Percentiles rank a stretch among this genome's conserved stretches.
These are phyloP conservation scores for Trileptium ribeirensis DNA, from an alignment of 2,888 invertebrate species.

Conservation along the genomic window DNA sequence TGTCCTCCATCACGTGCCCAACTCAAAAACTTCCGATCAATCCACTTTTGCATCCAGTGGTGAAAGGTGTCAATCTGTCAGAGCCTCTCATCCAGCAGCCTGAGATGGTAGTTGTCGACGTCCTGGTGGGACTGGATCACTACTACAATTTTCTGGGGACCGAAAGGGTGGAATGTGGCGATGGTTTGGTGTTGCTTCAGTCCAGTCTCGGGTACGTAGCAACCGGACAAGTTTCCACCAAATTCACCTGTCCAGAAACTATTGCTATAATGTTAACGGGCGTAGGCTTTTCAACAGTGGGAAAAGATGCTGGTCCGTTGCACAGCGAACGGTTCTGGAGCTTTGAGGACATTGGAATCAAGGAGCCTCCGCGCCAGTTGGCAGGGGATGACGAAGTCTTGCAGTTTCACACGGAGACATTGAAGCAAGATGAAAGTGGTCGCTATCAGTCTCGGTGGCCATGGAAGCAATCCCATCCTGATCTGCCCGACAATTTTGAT, in stretches of 20 bases:
- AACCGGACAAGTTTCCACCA: neutral
- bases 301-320: no score
- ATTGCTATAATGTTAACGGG: neutral
- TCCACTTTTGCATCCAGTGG: neutral
- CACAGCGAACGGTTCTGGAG: conserved; percentile 1
- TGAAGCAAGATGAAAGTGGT: neutral
- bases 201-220: neutral
- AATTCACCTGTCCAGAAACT: neutral
- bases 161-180: neutral
- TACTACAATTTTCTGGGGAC: neutral
- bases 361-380: neutral
- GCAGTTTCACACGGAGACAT: neutral
- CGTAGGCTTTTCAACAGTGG: neutral
- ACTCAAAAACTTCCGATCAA: neutral
- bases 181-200: neutral
- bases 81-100: neutral
- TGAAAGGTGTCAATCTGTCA: neutral
- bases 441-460: conserved; percentile 17
- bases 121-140: conserved; percentile 6
- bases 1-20: neutral
- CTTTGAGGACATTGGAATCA: conserved; percentile 11
- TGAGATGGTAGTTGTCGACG: neutral
- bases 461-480: neutral
- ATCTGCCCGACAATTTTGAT: conserved; percentile 8
- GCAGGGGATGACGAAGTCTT: conserved; percentile 2